Evolutionary conservation across 2,888 invertebrate species (phyloP), one percentile per base, ranked within the genome.

Genomic region (Furcula furcula): DNA sequence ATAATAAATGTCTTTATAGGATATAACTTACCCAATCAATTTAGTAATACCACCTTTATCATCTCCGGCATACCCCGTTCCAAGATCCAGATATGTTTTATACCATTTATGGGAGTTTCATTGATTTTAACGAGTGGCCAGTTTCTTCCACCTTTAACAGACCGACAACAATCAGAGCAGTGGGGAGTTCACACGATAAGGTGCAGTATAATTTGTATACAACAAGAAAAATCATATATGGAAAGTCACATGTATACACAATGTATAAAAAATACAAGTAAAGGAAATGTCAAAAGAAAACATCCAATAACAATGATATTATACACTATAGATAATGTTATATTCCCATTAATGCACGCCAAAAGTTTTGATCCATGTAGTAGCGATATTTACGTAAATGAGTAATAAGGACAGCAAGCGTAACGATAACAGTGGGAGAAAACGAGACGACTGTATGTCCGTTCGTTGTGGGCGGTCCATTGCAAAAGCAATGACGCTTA

Each of bases 71-170:
- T 39, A 51, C 28, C 51, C 44, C 47, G 47, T 45, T 50, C 55
- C 50, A 50, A 45, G 39, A 46, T 63, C 58, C 59, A 45, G 47
- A 44, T 47, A 47, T 46, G 42, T 49, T 57, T 53, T 51, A 56
- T 54, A 55, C 59, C 45, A 49, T 55, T 57, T 61, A 58, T 59
- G 57, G 64, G 64, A 58, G 53, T 65, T 55, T 58, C 55, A 51
- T 58, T 43, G 43, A 55, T 55, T 61, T 57, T 61, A 56, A 61
- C 51, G 60, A 62, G 59, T 59, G 55, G 54, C 64, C 57, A 47
- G 51, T 54, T 22, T 73, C 76, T 63, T 66, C 64, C 74, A 85
- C 86, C 87, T 86, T 87, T 68, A 87, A 87, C 85, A 87, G 79
- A 86, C 65, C 73, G 80, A 81, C 74, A 83, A 82, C 67, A 76